phyloP scores from a whole-genome alignment of 1,140 invertebrate genomes.

The Helicorthomorpha holstii region DNA sequence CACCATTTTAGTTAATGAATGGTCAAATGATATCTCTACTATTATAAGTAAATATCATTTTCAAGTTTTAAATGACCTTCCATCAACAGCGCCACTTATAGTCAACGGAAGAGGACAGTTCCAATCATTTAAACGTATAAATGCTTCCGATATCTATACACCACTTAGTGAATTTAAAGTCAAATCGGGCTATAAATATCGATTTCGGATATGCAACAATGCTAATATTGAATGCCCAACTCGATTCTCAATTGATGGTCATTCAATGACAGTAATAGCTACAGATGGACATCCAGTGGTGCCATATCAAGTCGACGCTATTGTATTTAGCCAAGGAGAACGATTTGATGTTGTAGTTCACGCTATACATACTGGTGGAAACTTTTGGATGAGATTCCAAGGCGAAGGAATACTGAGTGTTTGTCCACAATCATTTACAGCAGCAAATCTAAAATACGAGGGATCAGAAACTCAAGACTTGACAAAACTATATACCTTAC shows the following conservation, averaged over 20 bases:
- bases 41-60: slow-evolving; percentile 41
- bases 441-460: slow-evolving; percentile 62
- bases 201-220: slow-evolving; percentile 69
- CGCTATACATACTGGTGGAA: slow-evolving; percentile 46
- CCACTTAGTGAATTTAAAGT: slow-evolving; percentile 38
- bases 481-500: slow-evolving; percentile 13
- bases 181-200: slow-evolving; percentile 49
- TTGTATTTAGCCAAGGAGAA: slow-evolving; percentile 71
- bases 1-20: slow-evolving; percentile 54
- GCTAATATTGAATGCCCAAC: slow-evolving; percentile 73
- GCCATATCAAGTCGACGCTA: slow-evolving; percentile 50
- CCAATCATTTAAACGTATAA: slow-evolving; percentile 28
- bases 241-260: slow-evolving; percentile 64
- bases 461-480: slow-evolving; percentile 37
- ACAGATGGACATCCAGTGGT: slow-evolving; percentile 63
- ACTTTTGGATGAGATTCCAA: slow-evolving; percentile 72
- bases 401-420: slow-evolving; percentile 71
- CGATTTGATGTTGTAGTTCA: slow-evolving; percentile 67
- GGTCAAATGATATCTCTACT: slow-evolving; percentile 26
- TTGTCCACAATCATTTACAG: slow-evolving; percentile 59
- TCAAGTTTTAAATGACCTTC: slow-evolving; percentile 54
- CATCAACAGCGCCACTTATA: slow-evolving; percentile 51
- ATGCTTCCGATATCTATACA: slow-evolving; percentile 20
- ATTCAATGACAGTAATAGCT: slow-evolving; percentile 55
- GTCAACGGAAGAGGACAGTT: slow-evolving; percentile 57